These are phyloP conservation scores for Anguilla japonica DNA, from an alignment of 2,113 vertebrate species.

Conservation along the genomic window DNA sequence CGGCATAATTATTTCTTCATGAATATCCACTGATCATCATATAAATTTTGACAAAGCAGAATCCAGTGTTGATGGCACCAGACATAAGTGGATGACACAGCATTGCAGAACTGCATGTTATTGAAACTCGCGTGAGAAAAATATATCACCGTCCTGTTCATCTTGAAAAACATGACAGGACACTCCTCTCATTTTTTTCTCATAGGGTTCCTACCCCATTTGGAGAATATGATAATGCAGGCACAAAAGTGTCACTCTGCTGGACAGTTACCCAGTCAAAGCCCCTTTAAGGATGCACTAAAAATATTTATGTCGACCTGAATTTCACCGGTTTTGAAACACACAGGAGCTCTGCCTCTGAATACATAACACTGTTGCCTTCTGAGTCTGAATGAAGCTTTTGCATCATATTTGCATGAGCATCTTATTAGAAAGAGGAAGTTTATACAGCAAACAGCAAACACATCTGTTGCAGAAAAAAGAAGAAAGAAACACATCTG, in stretches of 20 bases:
- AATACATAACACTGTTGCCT: background rate
- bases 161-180: no score
- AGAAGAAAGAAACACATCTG: background rate
- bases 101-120: no score
- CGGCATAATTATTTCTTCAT: no score
- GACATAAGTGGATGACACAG: no score
- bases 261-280: background rate
- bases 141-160: no score
- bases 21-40: no score
- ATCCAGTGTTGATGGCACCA: no score
- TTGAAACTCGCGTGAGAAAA: no score
- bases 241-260: background rate
- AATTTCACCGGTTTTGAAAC: background rate
- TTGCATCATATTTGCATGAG: background rate
- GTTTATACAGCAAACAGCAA: background rate
- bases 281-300: background rate
- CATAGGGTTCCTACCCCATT: no score
- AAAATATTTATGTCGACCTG: background rate
- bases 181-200: no score
- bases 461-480: background rate
- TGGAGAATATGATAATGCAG: no score
- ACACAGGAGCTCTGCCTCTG: background rate
- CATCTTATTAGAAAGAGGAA: background rate
- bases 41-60: no score
- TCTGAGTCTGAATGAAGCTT: background rate